phyloP scores from a whole-genome alignment of 2,113 vertebrate genomes.

The Podilymbus podiceps region DNA sequence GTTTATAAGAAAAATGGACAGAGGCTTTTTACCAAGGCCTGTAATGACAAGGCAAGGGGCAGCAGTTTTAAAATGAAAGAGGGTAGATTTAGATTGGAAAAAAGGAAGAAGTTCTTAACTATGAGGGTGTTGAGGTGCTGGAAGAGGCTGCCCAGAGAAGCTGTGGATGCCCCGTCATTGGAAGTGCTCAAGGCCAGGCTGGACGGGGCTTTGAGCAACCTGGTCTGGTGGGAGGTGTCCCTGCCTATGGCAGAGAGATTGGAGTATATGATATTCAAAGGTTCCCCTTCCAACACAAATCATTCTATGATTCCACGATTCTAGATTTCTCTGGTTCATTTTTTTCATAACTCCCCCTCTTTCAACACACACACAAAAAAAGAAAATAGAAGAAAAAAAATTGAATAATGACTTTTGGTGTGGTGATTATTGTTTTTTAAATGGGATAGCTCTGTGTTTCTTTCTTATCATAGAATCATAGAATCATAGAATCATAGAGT shows the following conservation, averaged over 20 bases:
- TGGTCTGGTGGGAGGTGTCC: rapidly evolving
- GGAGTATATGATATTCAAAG: background rate
- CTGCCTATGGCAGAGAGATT: rapidly evolving
- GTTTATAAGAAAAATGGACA: background rate
- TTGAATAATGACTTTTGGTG: background rate
- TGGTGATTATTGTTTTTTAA: background rate
- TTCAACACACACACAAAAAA: background rate
- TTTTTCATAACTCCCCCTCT: background rate
- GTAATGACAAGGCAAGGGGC: background rate
- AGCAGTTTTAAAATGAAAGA: background rate
- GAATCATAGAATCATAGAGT: too few species aligned
- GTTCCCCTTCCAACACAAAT: background rate
- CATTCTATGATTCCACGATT: background rate
- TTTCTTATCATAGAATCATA: too few species aligned
- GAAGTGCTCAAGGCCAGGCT: background rate
- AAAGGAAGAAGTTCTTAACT: background rate
- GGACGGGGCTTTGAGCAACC: rapidly evolving
- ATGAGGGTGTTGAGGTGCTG: background rate
- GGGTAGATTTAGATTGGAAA: background rate
- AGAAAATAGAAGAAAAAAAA: background rate
- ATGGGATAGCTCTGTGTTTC: background rate
- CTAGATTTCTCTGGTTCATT: background rate
- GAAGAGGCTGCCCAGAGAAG: background rate
- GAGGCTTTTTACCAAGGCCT: background rate
- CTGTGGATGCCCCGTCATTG: rapidly evolving